Percentiles rank a stretch among this genome's conserved stretches.
These are phyloP conservation scores for Metallyticus violacea DNA, from an alignment of 2,888 invertebrate species.

Conservation along the genomic window DNA sequence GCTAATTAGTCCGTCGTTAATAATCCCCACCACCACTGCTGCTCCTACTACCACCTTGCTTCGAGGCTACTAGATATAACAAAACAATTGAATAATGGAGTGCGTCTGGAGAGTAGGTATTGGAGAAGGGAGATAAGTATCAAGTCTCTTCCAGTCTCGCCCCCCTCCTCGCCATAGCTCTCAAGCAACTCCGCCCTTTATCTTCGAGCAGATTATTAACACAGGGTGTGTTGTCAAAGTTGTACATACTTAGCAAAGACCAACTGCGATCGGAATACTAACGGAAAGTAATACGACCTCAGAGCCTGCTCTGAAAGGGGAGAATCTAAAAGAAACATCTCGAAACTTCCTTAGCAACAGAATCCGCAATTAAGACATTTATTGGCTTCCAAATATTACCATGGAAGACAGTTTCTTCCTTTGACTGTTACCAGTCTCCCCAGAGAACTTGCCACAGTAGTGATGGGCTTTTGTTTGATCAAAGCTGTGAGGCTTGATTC, in stretches of 20 bases:
- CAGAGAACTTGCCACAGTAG: too few species aligned
- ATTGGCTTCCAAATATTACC: too few species aligned
- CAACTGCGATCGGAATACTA: neutral
- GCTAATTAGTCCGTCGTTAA: slow-evolving; percentile 20
- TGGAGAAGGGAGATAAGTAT: slow-evolving; percentile 5
- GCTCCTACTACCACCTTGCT: neutral
- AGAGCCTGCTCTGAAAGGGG: too few species aligned
- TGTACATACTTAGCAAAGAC: neutral
- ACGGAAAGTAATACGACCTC: neutral
- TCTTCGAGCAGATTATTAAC: neutral
- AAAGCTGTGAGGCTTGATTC: too few species aligned
- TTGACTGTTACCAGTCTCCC: too few species aligned
- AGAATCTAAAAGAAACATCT: neutral
- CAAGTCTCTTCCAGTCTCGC: neutral
- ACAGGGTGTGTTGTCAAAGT: neutral
- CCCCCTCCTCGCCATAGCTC: too few species aligned
- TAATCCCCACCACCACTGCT: neutral
- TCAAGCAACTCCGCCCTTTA: neutral
- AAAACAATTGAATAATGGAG: slow-evolving; percentile 28
- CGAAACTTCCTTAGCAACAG: neutral
- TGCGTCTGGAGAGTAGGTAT: slow-evolving; percentile 12
- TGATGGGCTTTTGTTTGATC: too few species aligned
- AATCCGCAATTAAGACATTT: too few species aligned
- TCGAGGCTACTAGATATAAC: slow-evolving; percentile 19
- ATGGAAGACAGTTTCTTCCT: too few species aligned